Evolutionary conservation across 2,113 vertebrate species (phyloP).

Genomic region (Ammodytes dubius): DNA sequence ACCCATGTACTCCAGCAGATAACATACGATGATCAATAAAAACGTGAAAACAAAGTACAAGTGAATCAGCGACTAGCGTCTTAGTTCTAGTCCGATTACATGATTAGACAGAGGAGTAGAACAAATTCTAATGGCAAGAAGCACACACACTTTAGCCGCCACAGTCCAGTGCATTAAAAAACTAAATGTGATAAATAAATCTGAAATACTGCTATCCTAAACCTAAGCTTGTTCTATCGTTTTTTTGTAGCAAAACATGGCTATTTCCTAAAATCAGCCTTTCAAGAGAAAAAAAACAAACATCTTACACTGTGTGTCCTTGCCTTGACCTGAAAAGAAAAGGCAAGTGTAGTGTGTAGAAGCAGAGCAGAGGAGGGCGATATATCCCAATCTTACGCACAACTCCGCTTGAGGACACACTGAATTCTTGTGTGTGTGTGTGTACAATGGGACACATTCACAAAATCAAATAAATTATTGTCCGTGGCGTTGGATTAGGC

Average conservation of each 20-base stretch:
- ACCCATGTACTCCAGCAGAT: not conserved
- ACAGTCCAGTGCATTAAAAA: constrained; percentile 61
- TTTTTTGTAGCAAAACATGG: constrained; percentile 31
- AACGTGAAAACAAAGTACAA: constrained; percentile 26
- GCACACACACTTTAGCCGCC: constrained; percentile 35
- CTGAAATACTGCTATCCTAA: constrained; percentile 15
- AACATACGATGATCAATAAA: constrained; percentile 18
- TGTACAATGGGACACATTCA: constrained; percentile 70
- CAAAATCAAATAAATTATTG: constrained; percentile 91
- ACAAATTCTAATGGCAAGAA: constrained; percentile 24
- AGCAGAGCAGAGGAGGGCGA: constrained; percentile 39
- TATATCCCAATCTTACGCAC: constrained; percentile 32
- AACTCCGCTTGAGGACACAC: constrained; percentile 38
- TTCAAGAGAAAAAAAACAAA: not conserved
- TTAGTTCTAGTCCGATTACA: constrained; percentile 13
- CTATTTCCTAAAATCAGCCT: constrained; percentile 19
- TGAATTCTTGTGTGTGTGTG: constrained; percentile 27
- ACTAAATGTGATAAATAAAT: constrained; percentile 5
- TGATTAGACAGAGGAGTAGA: constrained; percentile 14
- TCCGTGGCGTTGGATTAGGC: constrained; percentile 73
- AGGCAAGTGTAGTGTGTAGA: constrained; percentile 16
- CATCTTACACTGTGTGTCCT: constrained; percentile 28
- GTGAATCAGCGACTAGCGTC: constrained; percentile 8
- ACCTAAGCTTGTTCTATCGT: constrained; percentile 18
- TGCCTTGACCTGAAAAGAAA: constrained; percentile 21